These are phyloP conservation scores for Coelopa pilipes DNA, from an alignment of 2,888 invertebrate genomes.

Conservation along the genomic window DNA sequence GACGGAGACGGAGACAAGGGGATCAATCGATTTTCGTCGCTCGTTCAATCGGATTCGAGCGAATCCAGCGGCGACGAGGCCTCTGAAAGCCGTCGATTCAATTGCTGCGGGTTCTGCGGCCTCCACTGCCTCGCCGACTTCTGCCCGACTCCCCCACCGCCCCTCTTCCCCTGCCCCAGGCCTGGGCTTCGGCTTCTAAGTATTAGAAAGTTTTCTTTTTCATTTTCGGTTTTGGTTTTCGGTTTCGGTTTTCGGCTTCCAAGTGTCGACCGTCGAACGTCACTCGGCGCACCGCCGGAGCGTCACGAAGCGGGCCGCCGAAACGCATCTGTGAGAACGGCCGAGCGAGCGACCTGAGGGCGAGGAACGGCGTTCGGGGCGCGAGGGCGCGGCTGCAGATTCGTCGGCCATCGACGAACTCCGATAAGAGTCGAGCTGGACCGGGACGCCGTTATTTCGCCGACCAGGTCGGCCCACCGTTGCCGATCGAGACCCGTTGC, in stretches of 20 bases:
- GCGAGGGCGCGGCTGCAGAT: too few species aligned
- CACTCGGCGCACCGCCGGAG: conserved; percentile 1
- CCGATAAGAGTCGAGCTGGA: too few species aligned
- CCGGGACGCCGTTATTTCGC: too few species aligned
- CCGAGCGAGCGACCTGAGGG: too few species aligned
- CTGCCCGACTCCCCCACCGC: neutral
- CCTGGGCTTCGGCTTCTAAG: neutral
- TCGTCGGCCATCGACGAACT: too few species aligned
- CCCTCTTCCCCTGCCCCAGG: neutral
- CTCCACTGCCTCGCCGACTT: neutral
- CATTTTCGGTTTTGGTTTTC: neutral
- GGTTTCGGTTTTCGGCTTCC: neutral
- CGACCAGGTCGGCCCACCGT: too few species aligned
- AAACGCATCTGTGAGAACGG: neutral
- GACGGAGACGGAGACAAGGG: too few species aligned
- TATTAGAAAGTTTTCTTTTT: conserved; percentile 22
- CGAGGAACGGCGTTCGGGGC: too few species aligned
- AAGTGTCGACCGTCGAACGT: neutral
- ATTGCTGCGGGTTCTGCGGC: neutral
- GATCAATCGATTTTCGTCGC: neutral
- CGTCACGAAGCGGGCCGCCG: neutral
- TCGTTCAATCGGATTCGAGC: too few species aligned
- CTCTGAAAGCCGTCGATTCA: neutral
- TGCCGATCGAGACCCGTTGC: too few species aligned
- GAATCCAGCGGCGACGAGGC: too few species aligned